Evolutionary conservation across 2,113 vertebrate genomes (phyloP), one percentile per base, ranked within the genome.

Genomic region (Sturnira hondurensis): DNA sequence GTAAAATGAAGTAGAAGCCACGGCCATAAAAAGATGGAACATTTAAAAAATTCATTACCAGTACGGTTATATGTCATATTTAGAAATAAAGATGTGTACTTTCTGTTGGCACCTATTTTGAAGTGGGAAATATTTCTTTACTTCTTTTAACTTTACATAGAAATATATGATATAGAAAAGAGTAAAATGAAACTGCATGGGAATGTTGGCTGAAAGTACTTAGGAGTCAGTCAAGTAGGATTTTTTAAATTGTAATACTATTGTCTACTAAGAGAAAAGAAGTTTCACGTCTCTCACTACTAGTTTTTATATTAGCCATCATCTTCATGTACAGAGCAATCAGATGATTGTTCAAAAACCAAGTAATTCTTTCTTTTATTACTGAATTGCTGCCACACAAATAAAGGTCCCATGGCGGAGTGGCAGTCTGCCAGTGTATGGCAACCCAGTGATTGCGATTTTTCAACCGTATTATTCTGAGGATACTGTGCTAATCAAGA

Each of bases 381-480:
- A 97, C 96, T 98, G 98, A 98, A 96, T 97, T 95, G 97, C 96
- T 98, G 89, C 89, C 78, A 5, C 86, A 95, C 94, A 97, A 97
- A 97, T 95, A 98, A 98, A 98, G 98, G 98, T 98, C 98, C 98
- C 94, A 97, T 95, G 93, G 90, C 86, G 97, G 96, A 97, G 96
- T 98, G 98, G 98, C 98, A 98, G 98, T 98, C 98, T 98, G 98
- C 98, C 98, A 98, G 96, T 93, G 80, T 98, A 93, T 97, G 97
- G 97, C 98, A 98, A 97, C 88, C 98, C 97, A 54, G 93, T 98
- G 98, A 98, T 98, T 98, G 97, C 61, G 74, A 98, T 98, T 99
- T 98, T 98, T 98, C 98, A 98, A 97, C 98, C 97, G 92, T 95
- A 97, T 98, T 98, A 98, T 98, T 98, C 97, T 94, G 96, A 98